These are phyloP conservation scores for Dexiosoma caninum DNA, from an alignment of 2,888 invertebrate species.

Conservation along the genomic window DNA sequence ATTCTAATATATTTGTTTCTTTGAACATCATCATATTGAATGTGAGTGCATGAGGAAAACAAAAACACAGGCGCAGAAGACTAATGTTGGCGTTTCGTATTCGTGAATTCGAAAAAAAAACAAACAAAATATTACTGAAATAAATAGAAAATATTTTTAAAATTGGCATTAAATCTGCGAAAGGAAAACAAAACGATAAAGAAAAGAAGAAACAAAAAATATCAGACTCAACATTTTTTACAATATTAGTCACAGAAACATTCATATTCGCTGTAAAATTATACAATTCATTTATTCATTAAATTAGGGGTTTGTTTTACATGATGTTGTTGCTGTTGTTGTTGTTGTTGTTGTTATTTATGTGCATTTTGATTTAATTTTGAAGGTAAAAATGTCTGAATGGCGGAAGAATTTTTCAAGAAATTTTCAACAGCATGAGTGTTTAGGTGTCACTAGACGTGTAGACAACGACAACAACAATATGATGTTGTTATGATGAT, in stretches of 20 bases:
- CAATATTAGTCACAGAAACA: conserved; percentile 46
- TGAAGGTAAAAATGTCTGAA: conserved; percentile 49
- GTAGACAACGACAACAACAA: conserved; percentile 25
- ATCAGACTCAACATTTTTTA: conserved; percentile 37
- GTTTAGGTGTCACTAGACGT: conserved; percentile 51
- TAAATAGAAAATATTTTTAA: conserved; percentile 28
- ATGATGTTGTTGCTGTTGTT: neutral
- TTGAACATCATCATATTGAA: conserved; percentile 1
- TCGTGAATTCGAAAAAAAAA: neutral
- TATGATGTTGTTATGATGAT: neutral
- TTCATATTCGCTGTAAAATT: conserved; percentile 9
- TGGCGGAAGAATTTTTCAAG: conserved; percentile 54
- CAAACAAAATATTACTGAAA: neutral
- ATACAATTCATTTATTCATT: conserved; percentile 40
- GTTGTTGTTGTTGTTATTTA: neutral
- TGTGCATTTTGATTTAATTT: conserved; percentile 46
- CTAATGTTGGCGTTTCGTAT: conserved; percentile 53
- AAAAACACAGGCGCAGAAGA: conserved; percentile 5
- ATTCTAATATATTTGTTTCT: neutral
- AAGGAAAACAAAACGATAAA: neutral
- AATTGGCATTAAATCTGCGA: conserved; percentile 42
- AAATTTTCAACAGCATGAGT: conserved; percentile 15
- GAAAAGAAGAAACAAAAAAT: too few relatives aligned
- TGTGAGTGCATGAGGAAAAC: neutral
- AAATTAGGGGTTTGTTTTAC: conserved; percentile 17